These are phyloP conservation scores for Stomatorhinus walkeri DNA, from an alignment of 2,797 vertebrate species.

Conservation along the genomic window DNA sequence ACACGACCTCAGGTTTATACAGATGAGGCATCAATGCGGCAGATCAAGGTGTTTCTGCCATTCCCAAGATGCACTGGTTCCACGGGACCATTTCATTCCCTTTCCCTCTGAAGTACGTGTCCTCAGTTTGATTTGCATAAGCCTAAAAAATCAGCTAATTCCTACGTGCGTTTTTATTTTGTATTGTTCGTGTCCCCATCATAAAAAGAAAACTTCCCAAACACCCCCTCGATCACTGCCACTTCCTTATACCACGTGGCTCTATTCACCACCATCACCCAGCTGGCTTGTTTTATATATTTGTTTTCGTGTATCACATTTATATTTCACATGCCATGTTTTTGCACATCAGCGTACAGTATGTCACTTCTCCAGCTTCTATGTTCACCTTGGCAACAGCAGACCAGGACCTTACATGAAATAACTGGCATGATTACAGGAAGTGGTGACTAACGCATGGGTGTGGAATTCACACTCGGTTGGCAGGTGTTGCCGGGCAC, in stretches of 20 bases:
- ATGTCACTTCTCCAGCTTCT: not conserved
- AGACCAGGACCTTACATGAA: not conserved
- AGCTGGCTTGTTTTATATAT: not conserved
- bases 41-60: not conserved
- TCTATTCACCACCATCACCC: not conserved
- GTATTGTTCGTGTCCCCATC: not conserved
- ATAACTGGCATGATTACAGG: not conserved
- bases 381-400: not conserved
- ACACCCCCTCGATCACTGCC: not conserved
- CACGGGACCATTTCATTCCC: not conserved
- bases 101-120: not conserved
- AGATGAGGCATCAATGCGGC: not conserved
- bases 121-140: not conserved
- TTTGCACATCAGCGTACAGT: not conserved
- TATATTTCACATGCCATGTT: not conserved
- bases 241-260: not conserved
- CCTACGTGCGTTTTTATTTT: not conserved
- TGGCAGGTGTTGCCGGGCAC: not conserved
- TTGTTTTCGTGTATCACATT: not conserved
- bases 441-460: not conserved
- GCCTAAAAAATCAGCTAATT: not conserved
- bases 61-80: not conserved
- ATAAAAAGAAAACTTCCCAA: not conserved
- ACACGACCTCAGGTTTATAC: not conserved
- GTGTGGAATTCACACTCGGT: not conserved